Conservation (phyloP, 2,888 invertebrate genomes). For the Pherbina coryleti region DNA sequence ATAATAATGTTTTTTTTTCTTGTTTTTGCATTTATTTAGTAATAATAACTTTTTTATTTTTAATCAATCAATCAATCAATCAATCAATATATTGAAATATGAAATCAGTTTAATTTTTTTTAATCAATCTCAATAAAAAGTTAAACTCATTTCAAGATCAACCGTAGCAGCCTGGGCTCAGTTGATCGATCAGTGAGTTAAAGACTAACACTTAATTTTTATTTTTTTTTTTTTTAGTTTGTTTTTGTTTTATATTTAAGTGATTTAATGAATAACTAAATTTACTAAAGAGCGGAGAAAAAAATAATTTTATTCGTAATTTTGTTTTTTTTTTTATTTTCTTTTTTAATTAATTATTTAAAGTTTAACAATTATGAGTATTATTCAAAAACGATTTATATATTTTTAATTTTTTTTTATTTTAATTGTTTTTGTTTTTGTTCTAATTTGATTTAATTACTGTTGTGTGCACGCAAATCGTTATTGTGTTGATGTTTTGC, state of each 20-base stretch:
- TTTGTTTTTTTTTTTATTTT: conserved; percentile 46
- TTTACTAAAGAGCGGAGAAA: conserved; percentile 59
- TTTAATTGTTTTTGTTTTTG: conserved; percentile 46
- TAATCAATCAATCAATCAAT: conserved; percentile 51
- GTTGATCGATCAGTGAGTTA: conserved; percentile 6
- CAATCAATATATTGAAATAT: conserved; percentile 30
- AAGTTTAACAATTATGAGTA: conserved; percentile 61
- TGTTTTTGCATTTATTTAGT: conserved; percentile 51
- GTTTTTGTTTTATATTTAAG: conserved; percentile 48
- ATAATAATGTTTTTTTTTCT: neutral
- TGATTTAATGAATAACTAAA: conserved; percentile 65
- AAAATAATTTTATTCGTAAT: conserved; percentile 54
- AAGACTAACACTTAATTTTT: conserved; percentile 44
- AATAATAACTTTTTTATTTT: conserved; percentile 63
- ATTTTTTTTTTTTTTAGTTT: conserved; percentile 49
- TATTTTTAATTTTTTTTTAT: conserved; percentile 11
- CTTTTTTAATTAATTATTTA: conserved; percentile 39
- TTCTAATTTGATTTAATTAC: conserved; percentile 55
- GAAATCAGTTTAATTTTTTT: conserved; percentile 58
- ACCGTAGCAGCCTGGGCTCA: conserved; percentile 6
- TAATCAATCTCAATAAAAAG: conserved; percentile 54
- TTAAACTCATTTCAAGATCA: conserved; percentile 44
- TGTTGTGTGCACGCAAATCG: conserved; percentile 35
- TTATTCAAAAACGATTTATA: conserved; percentile 48
- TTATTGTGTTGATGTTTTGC: conserved; percentile 3